Evolutionary conservation across 2,113 vertebrate species (phyloP).

Genomic region (Oreochromis niloticus): DNA sequence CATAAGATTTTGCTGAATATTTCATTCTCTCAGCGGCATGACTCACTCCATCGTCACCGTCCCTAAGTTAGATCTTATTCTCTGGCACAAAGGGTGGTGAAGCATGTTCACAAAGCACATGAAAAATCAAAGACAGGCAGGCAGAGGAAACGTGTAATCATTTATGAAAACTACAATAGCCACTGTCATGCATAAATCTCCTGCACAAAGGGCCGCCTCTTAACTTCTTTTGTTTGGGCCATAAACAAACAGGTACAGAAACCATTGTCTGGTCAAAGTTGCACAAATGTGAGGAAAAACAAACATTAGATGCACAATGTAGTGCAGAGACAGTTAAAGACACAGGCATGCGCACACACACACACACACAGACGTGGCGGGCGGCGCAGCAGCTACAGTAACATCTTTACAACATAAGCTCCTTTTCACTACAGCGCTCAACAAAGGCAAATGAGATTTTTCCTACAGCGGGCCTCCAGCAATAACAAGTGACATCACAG

Average conservation of each 20-base stretch:
- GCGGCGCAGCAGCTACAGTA: conserved; percentile 36
- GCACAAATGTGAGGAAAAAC: conserved; percentile 12
- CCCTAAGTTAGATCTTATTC: background rate
- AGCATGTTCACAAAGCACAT: background rate
- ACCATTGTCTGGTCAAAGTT: conserved; percentile 30
- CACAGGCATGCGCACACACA: background rate
- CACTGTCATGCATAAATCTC: conserved; percentile 29
- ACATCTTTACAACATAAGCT: conserved; percentile 61
- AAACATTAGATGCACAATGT: conserved; percentile 22
- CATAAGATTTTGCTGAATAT: background rate
- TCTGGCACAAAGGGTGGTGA: background rate
- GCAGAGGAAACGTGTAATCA: background rate
- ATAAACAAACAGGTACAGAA: conserved; percentile 15
- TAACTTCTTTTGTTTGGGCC: background rate
- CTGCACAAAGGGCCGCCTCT: background rate
- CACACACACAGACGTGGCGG: background rate
- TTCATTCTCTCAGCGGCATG: background rate
- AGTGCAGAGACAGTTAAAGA: background rate
- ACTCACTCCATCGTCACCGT: background rate
- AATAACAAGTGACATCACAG: conserved; percentile 68
- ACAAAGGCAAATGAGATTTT: conserved; percentile 59
- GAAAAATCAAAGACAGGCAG: background rate
- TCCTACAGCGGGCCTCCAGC: conserved; percentile 58
- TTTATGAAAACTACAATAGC: conserved; percentile 4
- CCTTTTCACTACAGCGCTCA: conserved; percentile 42